Conservation (phyloP, 2,797 vertebrate genomes). For the Anguilla pacifica region DNA sequence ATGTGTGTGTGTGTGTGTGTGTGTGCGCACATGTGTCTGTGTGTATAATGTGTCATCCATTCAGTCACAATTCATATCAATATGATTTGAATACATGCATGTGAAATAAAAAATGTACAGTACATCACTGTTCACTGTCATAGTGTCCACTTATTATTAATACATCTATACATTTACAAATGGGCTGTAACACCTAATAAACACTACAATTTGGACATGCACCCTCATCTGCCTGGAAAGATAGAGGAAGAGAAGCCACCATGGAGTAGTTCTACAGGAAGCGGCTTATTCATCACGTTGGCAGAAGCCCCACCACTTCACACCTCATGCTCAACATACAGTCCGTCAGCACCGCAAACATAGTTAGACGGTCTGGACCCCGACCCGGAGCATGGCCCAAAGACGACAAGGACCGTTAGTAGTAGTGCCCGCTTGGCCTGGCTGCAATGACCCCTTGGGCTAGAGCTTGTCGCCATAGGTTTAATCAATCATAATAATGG, state of each 20-base stretch:
- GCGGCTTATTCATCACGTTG: neutral
- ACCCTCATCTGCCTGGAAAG: neutral
- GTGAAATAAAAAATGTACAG: neutral
- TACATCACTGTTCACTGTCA: too few relatives aligned
- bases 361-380: neutral
- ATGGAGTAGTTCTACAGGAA: neutral
- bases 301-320: conserved; percentile 6
- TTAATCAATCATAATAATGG: neutral
- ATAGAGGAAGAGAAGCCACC: neutral
- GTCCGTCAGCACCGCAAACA: neutral
- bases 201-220: neutral
- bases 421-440: neutral
- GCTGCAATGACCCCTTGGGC: neutral
- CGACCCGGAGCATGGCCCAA: neutral
- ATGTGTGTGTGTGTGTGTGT: too few relatives aligned
- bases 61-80: neutral
- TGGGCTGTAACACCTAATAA: neutral
- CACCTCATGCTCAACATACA: neutral
- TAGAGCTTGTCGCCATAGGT: neutral
- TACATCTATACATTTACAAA: too few relatives aligned
- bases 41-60: neutral
- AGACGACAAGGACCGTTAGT: neutral
- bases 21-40: neutral
- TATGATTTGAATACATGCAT: neutral
- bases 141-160: too few relatives aligned